Evolutionary conservation across 1,140 invertebrate species (phyloP), one percentile per base, ranked within the genome.

Genomic region (Drosophila paulistorum): DNA sequence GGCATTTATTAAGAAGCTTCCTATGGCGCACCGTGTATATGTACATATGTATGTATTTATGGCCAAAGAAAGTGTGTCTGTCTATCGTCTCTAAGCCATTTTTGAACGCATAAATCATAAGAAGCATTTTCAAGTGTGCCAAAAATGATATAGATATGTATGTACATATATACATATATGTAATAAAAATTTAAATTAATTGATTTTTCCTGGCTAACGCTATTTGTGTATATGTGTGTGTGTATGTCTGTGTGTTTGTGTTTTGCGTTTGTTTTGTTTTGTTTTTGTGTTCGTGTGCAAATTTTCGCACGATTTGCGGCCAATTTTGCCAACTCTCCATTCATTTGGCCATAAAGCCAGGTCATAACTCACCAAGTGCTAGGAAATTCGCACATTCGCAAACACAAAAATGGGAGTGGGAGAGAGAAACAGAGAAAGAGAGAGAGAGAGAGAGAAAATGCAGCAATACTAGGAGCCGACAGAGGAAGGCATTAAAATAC

Each of bases 181-280:
- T 83, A 86, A 86, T 82, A 87, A 86, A 86, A 73, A 71, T 68
- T 73, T 57, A 76, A 86, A 86, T 86, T 86, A 86, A 86, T 87
- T 87, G 82, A 87, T 81, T 79, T 79, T 73, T 61, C 54, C 58
- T 65, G 65, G 55, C 61, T 58, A 64, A 60, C 13, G 14, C 11
- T 48, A 17, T 57, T 45, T 30, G 20, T 10, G n/a, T 33, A 9
- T 59, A 30, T 6, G 30, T 30, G 17, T 51, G 17, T 62, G 42
- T 51, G 37, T 17, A 1, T 1, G 20, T 20, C 20, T 20, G 20
- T 2, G 20, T 23, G 6, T 45, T 7, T 7, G n/a, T 17, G 14
- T 20, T 30, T 30, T 48, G 33, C 33, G 20, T 35, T 37, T n/a
- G 51, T 17, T 35, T n/a, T 26, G 45, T 59, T 17, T 23, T 23